Evolutionary conservation across 2,797 vertebrate genomes (phyloP), one percentile per base, ranked within the genome.

Genomic region (Pogoniulus pusillus): DNA sequence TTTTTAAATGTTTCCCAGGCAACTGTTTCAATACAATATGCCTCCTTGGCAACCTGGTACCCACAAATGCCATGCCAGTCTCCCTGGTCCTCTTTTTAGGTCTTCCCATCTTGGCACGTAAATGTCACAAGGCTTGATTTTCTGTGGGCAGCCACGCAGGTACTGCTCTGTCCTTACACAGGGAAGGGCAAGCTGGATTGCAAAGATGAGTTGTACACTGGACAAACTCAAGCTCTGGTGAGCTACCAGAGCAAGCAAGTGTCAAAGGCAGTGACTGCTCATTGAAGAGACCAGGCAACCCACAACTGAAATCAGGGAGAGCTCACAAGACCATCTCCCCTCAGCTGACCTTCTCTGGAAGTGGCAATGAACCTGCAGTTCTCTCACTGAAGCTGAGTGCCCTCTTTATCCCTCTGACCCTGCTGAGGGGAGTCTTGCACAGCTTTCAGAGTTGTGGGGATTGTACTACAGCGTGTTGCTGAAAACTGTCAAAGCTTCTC

Each of bases 1-100:
- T 86, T 96, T 95, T 87, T 83, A 54, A 58, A 94, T 90, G 96
- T 96, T 97, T 96, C 97, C 96, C 94, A 94, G 97, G 95, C 95
- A 96, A 96, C 96, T 82, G 87, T 85, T 90, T 93, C 92, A 93
- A 94, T 90, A 95, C 94, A 93, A 96, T 95, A 96, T 88, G 95
- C 95, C 94, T 95, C 90, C 96, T 91, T 93, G 96, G 96, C 86
- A 89, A 95, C 91, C 93, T 17, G 83, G 89, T 93, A 73, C 90
- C 96, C 75, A 43, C 74, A 66, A 96, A 94, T 59, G 93, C 96
- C 71, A 43, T 39, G 70, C 76, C 85, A 84, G 89, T 86, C 54
- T 91, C 95, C 80, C 34, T 78, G 70, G 55, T 92, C 93, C 80
- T 96, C 94, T 82, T 79, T 91, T 94, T 78, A 82, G 91, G 85